Evolutionary conservation across 2,113 vertebrate genomes (phyloP).

Genomic region (Alces alces): DNA sequence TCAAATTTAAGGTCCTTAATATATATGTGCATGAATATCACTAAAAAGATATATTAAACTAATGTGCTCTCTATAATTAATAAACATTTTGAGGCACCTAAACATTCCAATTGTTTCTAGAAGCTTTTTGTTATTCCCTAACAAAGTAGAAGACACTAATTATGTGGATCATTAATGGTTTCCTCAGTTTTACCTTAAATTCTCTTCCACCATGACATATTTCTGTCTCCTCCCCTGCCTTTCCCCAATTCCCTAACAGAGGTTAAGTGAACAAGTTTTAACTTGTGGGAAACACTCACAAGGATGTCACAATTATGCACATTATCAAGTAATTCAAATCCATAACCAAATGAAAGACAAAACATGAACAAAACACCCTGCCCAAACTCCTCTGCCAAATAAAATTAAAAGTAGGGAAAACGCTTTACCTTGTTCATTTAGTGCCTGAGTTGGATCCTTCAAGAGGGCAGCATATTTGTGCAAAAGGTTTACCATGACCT

Average conservation of each 20-base stretch:
- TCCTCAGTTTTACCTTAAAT: neutral
- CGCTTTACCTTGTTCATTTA: conserved; percentile 89
- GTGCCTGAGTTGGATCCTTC: conserved; percentile 91
- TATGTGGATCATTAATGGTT: neutral
- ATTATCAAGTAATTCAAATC: neutral
- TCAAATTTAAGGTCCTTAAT: neutral
- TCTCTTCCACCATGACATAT: neutral
- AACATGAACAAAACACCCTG: neutral
- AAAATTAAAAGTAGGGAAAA: neutral
- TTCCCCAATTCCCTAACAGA: neutral
- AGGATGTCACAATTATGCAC: neutral
- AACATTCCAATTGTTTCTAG: neutral
- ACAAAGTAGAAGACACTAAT: neutral
- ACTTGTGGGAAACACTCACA: neutral
- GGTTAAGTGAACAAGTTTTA: neutral
- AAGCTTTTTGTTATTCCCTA: neutral
- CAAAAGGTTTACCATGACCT: conserved; percentile 97
- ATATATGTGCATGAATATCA: neutral
- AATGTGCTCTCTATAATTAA: neutral
- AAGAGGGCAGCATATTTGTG: conserved; percentile 98
- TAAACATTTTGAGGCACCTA: neutral
- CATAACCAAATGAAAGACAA: neutral
- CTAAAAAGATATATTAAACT: neutral
- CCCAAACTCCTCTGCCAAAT: neutral
- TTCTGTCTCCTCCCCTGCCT: neutral